Conservation (phyloP, 2,113 vertebrate genomes). For the Riparia riparia region DNA sequence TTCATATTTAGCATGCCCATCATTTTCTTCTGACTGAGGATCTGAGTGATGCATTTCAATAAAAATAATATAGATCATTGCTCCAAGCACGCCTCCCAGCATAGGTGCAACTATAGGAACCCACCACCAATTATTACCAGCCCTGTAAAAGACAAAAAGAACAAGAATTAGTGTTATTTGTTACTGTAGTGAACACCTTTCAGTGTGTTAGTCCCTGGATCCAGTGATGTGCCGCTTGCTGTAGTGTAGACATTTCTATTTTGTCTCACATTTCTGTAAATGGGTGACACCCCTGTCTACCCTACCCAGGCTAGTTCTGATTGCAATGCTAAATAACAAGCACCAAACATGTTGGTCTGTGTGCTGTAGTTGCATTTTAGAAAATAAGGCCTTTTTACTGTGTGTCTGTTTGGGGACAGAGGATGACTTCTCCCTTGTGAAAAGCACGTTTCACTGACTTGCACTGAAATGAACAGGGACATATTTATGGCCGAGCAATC, state of each 20-base stretch:
- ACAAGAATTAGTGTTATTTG: background rate
- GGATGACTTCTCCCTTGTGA: background rate
- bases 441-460: background rate
- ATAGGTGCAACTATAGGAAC: conserved; percentile 90
- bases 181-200: background rate
- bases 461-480: background rate
- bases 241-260: background rate
- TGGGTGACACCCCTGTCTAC: background rate
- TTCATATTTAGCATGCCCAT: conserved; percentile 85
- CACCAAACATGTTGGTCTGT: accelerated
- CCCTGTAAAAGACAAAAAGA: conserved; percentile 76
- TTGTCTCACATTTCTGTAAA: background rate
- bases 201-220: background rate
- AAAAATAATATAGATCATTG: conserved; percentile 82
- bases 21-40: conserved; percentile 69
- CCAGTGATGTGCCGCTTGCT: accelerated
- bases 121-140: conserved; percentile 94
- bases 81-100: conserved; percentile 87
- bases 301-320: background rate
- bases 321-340: background rate
- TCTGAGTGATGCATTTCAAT: conserved; percentile 90
- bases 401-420: background rate
- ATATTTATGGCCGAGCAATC: background rate
- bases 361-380: background rate
- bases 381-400: background rate